A percentile compares a stretch with the other conserved stretches of the same genome.
Evolutionary conservation across 2,888 invertebrate genomes (phyloP).

Genomic region (Chloroclysta siterata): DNA sequence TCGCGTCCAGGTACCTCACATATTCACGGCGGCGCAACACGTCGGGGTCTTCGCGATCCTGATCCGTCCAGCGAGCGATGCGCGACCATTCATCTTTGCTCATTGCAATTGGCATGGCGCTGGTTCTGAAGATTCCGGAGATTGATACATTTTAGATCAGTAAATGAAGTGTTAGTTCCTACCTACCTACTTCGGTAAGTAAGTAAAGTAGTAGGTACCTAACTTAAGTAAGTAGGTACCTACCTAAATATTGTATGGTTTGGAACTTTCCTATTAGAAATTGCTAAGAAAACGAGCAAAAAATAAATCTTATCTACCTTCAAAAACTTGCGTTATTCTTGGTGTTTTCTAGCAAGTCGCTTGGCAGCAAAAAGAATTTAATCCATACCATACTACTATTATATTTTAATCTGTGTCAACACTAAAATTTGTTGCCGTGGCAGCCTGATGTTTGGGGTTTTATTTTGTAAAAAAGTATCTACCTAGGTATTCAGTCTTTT

Average conservation of each 20-base stretch:
- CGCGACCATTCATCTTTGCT: constrained; percentile 65
- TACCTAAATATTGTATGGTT: neutral
- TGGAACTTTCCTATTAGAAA: neutral
- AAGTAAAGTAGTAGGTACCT: too few species aligned
- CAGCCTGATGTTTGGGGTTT: too few species aligned
- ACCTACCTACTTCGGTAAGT: too few species aligned
- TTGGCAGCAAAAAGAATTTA: neutral
- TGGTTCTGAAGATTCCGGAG: neutral
- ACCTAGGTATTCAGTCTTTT: too few species aligned
- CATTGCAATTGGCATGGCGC: constrained; percentile 65
- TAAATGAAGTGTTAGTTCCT: too few species aligned
- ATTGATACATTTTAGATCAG: neutral
- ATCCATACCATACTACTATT: too few species aligned
- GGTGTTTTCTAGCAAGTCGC: neutral
- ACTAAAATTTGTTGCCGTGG: too few species aligned
- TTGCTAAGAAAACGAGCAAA: neutral
- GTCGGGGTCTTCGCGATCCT: constrained; percentile 63
- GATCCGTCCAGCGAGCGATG: constrained; percentile 61
- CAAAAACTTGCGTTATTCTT: neutral
- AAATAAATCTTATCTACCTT: too few species aligned
- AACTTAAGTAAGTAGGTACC: neutral
- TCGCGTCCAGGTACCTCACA: constrained; percentile 56
- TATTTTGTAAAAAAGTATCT: too few species aligned
- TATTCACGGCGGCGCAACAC: constrained; percentile 59
- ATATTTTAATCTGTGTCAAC: too few species aligned